Percentiles rank a stretch among this genome's conserved stretches.
Conservation (phyloP, 2,113 vertebrate species). For the Lucifuga dentata region DNA sequence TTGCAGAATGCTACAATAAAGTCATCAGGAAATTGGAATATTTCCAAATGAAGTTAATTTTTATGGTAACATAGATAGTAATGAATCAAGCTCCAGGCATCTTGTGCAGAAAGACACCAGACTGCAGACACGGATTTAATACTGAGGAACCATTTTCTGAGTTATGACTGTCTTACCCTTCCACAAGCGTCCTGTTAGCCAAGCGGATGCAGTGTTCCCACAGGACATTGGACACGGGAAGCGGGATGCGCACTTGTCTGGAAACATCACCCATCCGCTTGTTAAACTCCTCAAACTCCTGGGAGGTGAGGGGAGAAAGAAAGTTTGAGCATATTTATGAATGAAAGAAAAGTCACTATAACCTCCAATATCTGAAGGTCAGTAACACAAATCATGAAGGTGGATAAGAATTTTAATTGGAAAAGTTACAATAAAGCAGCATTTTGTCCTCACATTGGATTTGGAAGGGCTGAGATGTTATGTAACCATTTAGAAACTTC, state of each 20-base stretch:
- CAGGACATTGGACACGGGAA: conserved; percentile 96
- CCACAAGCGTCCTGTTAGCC: conserved; percentile 97
- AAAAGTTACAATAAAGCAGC: too few species aligned
- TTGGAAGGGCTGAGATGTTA: too few species aligned
- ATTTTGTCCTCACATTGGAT: too few species aligned
- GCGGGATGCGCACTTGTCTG: conserved; percentile 92
- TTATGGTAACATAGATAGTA: too few species aligned
- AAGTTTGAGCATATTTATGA: too few species aligned
- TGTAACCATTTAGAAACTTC: too few species aligned
- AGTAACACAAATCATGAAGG: too few species aligned
- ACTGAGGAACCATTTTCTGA: background rate
- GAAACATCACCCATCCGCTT: conserved; percentile 90
- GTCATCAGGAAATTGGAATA: background rate
- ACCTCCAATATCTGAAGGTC: too few species aligned
- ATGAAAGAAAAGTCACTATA: too few species aligned
- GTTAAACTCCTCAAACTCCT: conserved; percentile 98
- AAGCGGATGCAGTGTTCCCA: conserved; percentile 99
- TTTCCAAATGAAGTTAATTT: background rate
- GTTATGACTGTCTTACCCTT: conserved; percentile 86
- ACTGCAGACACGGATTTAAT: background rate
- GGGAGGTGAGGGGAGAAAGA: background rate
- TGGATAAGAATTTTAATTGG: too few species aligned
- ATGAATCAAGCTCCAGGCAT: background rate
- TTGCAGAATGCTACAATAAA: too few species aligned
- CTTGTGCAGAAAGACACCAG: background rate